A percentile compares a stretch with the other conserved stretches of the same genome.
phyloP scores from a whole-genome alignment of 2,113 vertebrate species.

The Pipa parva region DNA sequence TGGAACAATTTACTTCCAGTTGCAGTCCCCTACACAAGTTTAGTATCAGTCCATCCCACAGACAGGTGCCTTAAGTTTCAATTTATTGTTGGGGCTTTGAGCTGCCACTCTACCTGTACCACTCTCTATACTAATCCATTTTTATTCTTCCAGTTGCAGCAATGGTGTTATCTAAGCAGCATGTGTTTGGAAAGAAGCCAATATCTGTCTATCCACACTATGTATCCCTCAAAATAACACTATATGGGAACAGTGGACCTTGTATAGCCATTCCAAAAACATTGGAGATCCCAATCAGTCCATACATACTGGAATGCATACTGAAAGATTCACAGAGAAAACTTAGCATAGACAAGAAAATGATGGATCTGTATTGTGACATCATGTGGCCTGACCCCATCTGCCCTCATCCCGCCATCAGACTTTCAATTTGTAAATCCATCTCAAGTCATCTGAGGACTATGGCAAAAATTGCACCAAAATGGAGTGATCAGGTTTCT shows the following conservation, averaged over 20 bases:
- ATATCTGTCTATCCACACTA: slow-evolving; percentile 78
- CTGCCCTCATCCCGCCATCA: slow-evolving; percentile 47
- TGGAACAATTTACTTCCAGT: too few relatives aligned
- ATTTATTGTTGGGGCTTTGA: too few relatives aligned
- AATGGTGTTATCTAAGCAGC: slow-evolving; percentile 60
- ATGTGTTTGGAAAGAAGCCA: slow-evolving; percentile 55
- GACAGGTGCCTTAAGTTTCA: too few relatives aligned
- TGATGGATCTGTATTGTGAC: slow-evolving; percentile 60
- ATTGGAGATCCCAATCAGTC: slow-evolving; percentile 56
- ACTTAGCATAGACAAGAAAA: slow-evolving; percentile 53
- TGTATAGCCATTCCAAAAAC: slow-evolving; percentile 65
- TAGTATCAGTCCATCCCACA: too few relatives aligned
- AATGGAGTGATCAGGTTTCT: slow-evolving; percentile 61
- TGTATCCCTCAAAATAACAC: slow-evolving; percentile 63
- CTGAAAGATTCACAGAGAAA: slow-evolving; percentile 45
- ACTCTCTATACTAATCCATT: too few relatives aligned
- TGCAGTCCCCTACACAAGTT: too few relatives aligned
- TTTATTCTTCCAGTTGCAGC: slow-evolving; percentile 62
- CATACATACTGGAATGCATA: slow-evolving; percentile 64
- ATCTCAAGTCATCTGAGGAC: slow-evolving; percentile 58
- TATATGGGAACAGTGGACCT: slow-evolving; percentile 76
- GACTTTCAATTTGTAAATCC: slow-evolving; percentile 56
- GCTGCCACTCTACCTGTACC: too few relatives aligned
- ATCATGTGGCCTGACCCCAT: slow-evolving; percentile 49
- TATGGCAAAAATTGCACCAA: slow-evolving; percentile 51